phyloP scores from a whole-genome alignment of 2,113 vertebrate species.

The Xyliphius kryptos region DNA sequence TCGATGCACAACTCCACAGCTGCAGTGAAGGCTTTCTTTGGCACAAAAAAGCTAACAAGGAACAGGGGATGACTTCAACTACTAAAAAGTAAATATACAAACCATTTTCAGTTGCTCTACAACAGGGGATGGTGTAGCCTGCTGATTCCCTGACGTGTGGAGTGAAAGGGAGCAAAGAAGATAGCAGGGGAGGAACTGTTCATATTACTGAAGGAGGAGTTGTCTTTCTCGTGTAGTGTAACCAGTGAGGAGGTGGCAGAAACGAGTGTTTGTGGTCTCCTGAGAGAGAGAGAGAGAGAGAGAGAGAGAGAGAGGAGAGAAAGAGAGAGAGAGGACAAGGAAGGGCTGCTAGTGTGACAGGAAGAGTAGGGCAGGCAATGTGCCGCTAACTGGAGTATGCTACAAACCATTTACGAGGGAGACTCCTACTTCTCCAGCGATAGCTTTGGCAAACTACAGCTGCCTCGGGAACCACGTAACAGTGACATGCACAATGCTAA shows the following conservation, averaged over 20 bases:
- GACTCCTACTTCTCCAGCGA: conserved; percentile 97
- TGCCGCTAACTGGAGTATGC: conserved; percentile 87
- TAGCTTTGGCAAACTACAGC: conserved; percentile 81
- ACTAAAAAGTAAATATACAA: too few relatives aligned
- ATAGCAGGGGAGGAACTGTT: conserved; percentile 22
- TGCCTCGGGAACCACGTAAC: conserved; percentile 73
- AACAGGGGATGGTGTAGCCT: too few relatives aligned
- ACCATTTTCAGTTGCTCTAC: too few relatives aligned
- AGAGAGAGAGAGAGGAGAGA: too few relatives aligned
- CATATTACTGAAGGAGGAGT: conserved; percentile 25
- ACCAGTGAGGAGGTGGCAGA: conserved; percentile 32
- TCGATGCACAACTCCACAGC: too few relatives aligned
- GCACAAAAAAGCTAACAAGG: too few relatives aligned
- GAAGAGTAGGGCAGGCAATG: conserved; percentile 72
- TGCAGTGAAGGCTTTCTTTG: too few relatives aligned
- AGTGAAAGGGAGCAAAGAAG: conserved; percentile 12
- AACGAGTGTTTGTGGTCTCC: conserved; percentile 34
- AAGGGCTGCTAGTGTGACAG: conserved; percentile 68
- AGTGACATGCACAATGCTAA: conserved; percentile 89
- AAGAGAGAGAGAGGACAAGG: conserved; percentile 41
- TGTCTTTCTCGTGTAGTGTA: conserved; percentile 28
- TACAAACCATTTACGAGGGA: conserved; percentile 99
- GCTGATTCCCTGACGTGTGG: conserved; percentile 3
- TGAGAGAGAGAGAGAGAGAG: conserved; percentile 26
- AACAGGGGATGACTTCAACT: too few relatives aligned